Evolutionary conservation across 2,797 vertebrate genomes (phyloP), one percentile per base, ranked within the genome.

Genomic region (Myoxocephalus aenaeus): DNA sequence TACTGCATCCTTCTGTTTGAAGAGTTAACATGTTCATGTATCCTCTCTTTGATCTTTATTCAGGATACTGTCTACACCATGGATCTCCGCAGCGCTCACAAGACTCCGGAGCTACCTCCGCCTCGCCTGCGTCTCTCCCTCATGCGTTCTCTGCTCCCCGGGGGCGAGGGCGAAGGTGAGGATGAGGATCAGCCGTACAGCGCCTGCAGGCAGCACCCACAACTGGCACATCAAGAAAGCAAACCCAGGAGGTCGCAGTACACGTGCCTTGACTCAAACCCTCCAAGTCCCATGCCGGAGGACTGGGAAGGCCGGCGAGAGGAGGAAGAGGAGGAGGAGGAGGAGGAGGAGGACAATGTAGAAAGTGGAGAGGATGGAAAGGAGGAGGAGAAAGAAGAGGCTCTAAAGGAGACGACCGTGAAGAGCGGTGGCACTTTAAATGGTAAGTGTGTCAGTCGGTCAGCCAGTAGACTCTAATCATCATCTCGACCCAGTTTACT

Each of bases 61-160:
- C 71, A 99, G 97, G 94, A 95, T 61, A 75, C 87, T 0, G 92
- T 98, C 69, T 99, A 98, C 92, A 92, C 96, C 75, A 99, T 98
- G 98, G 98, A 99, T 89, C 96, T 99, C 80, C 97, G 97, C 88
- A 99, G 97, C 56, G 95, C 98, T 73, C 97, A 97, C 95, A 97
- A 97, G 94, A 90, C 94, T 82, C 93, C 95, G 64, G 95, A 95
- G 79, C 89, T 91, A 73, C 95, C 96, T 80, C 58, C 80, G 4
- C 86, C 90, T 14, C 97, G 96, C 88, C 95, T 97, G 62, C 96
- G 94, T 69, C 97, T 98, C 85, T 98, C 98, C 44, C 94, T 97
- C 84, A 94, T 95, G 0, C 91, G 94, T 84, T 95, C 96, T 1
- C 94, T 96, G 84, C 92, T 92, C 68, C 73, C 93, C 0, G 87